A percentile compares a stretch with the other conserved stretches of the same genome.
phyloP scores from a whole-genome alignment of 2,888 invertebrate genomes.

The Vanessa cardui region DNA sequence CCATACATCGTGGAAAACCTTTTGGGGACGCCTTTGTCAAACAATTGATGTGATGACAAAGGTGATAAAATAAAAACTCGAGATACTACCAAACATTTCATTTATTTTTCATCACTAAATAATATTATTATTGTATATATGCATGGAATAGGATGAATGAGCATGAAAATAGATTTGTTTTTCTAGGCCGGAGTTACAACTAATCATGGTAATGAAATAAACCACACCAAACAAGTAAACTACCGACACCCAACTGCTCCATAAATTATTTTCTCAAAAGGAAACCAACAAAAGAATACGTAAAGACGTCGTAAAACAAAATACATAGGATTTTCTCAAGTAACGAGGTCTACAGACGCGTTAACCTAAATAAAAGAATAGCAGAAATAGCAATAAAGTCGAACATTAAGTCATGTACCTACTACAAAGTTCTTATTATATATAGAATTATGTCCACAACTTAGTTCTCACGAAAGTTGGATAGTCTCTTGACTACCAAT shows the following conservation, averaged over 20 bases:
- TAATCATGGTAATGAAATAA: conserved; percentile 19
- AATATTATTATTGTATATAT: too few species aligned
- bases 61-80: too few species aligned
- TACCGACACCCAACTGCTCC: conserved; percentile 19
- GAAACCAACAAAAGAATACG: conserved; percentile 39
- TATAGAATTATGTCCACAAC: neutral
- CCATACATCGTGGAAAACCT: too few species aligned
- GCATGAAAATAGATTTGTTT: conserved; percentile 3
- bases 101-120: too few species aligned
- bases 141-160: too few species aligned
- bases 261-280: conserved; percentile 37
- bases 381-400: conserved; percentile 20
- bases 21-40: too few species aligned
- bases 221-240: conserved; percentile 22
- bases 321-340: conserved; percentile 30
- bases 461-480: neutral
- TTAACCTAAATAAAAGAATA: conserved; percentile 37
- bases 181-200: conserved; percentile 8
- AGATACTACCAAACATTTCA: too few species aligned
- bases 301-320: conserved; percentile 39
- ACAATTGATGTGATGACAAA: too few species aligned
- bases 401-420: conserved; percentile 7
- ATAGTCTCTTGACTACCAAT: neutral
- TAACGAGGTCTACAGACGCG: conserved; percentile 33
- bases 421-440: conserved; percentile 1